phyloP scores from a whole-genome alignment of 2,113 vertebrate species.

The Felis chaus region DNA sequence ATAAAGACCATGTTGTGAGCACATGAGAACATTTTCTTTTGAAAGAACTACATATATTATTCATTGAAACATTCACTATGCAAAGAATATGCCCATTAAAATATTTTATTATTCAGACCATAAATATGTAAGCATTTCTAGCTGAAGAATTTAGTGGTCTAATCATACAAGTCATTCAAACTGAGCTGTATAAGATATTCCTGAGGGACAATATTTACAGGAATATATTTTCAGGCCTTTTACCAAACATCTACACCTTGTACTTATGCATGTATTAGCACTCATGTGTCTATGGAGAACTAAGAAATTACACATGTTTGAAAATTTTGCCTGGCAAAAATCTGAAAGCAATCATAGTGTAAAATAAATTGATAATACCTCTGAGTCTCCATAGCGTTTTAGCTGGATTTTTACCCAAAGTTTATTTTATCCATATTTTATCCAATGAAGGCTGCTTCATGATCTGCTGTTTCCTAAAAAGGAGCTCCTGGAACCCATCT shows the following conservation, averaged over 20 bases:
- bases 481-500: neutral
- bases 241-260: neutral
- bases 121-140: neutral
- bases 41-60: neutral
- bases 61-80: neutral
- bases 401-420: conserved; percentile 4
- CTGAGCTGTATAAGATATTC: neutral
- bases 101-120: conserved; percentile 2
- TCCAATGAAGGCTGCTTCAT: neutral
- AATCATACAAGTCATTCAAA: conserved; percentile 30
- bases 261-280: neutral
- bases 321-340: neutral
- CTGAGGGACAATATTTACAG: neutral
- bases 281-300: neutral
- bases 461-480: neutral
- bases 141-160: neutral
- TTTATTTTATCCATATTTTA: conserved; percentile 42
- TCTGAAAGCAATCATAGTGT: neutral
- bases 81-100: neutral
- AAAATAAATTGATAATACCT: neutral
- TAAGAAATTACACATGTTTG: neutral
- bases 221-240: neutral
- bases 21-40: neutral
- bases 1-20: neutral
- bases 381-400: neutral